Conservation (phyloP, 1,140 invertebrate species). For the Heliconius congener region DNA sequence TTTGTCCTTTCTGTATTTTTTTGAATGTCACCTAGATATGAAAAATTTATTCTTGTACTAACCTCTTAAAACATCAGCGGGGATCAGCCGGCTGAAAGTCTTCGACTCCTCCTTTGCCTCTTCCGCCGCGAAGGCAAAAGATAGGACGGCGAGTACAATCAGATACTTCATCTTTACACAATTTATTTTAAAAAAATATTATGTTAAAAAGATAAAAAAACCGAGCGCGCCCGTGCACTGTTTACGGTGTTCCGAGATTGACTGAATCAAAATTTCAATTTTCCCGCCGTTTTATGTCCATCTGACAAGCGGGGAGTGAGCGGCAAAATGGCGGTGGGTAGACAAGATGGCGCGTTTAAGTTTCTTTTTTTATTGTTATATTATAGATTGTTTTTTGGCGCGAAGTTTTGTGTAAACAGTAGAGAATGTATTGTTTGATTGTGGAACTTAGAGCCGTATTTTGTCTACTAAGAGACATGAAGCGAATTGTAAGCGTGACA, state of each 20-base stretch:
- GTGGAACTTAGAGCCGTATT: too few relatives aligned
- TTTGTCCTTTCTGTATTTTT: too few relatives aligned
- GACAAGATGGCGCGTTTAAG: conserved; percentile 30
- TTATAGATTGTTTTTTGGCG: neutral
- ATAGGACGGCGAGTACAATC: conserved; percentile 81
- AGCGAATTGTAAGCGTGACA: too few relatives aligned
- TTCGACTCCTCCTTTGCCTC: conserved; percentile 83
- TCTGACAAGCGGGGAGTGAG: conserved; percentile 32
- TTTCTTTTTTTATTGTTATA: conserved; percentile 11
- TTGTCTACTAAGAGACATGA: too few relatives aligned
- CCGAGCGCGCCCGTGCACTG: conserved; percentile 37
- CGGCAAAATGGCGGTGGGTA: conserved; percentile 13
- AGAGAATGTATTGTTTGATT: too few relatives aligned
- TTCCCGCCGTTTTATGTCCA: conserved; percentile 35
- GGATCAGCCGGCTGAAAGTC: conserved; percentile 90
- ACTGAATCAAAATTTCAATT: conserved; percentile 35
- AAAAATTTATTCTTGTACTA: conserved; percentile 45
- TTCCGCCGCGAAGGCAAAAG: conserved; percentile 82
- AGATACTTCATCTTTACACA: conserved; percentile 74
- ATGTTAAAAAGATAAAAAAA: conserved; percentile 47
- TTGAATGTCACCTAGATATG: too few relatives aligned
- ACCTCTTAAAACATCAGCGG: conserved; percentile 92
- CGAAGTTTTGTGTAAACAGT: neutral
- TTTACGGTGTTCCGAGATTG: conserved; percentile 27
- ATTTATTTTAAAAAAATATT: conserved; percentile 33